Conservation (phyloP, 2,113 vertebrate genomes). For the Cryptoleucopteryx plumbea region DNA sequence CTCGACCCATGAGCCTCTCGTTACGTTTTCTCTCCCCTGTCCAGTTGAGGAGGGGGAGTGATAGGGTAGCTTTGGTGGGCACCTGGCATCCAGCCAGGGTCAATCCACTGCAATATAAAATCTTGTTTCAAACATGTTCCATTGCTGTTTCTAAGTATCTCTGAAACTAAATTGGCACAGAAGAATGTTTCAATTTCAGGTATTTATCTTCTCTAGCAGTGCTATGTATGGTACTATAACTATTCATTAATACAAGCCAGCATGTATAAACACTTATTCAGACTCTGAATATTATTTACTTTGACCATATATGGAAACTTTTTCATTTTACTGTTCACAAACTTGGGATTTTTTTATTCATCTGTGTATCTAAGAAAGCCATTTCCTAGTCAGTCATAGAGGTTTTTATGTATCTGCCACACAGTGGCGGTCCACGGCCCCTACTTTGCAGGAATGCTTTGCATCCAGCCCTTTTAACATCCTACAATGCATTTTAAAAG, state of each 20-base stretch:
- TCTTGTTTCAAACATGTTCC: not conserved
- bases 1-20: too few relatives aligned
- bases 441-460: not conserved
- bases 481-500: not conserved
- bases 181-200: not conserved
- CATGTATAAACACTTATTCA: not conserved
- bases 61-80: too few relatives aligned
- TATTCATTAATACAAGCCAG: not conserved
- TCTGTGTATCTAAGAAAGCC: not conserved
- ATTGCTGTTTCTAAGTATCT: not conserved
- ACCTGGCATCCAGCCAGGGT: too few relatives aligned
- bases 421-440: fast-evolving
- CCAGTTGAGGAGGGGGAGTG: too few relatives aligned
- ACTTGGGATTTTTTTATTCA: not conserved
- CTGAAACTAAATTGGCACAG: not conserved
- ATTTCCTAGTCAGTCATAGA: not conserved
- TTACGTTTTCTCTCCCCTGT: too few relatives aligned
- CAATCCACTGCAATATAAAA: not conserved
- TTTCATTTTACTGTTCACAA: not conserved
- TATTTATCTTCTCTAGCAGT: not conserved
- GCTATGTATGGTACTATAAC: not conserved
- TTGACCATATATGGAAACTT: not conserved
- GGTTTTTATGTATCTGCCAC: not conserved
- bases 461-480: not conserved
- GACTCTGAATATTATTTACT: not conserved